phyloP scores from a whole-genome alignment of 2,888 invertebrate species.

The Aleiodes leptofemur region DNA sequence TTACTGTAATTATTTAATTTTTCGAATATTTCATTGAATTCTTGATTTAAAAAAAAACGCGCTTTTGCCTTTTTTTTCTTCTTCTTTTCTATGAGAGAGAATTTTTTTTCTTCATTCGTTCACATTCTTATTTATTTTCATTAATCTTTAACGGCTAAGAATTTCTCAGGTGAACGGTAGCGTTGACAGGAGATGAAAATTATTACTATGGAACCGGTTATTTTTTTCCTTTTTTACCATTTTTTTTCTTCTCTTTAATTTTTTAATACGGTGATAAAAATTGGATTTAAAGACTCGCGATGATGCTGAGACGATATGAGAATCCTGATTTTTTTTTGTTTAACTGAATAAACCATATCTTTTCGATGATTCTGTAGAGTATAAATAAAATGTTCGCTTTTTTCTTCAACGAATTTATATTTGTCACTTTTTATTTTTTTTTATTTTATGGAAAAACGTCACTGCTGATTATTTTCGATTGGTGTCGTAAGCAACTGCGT shows the following conservation, averaged over 20 bases:
- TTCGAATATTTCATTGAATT: not conserved
- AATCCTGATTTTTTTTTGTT: conserved; percentile 26
- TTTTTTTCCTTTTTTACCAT: not conserved
- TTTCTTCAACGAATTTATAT: not conserved
- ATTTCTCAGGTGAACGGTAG: conserved; percentile 44
- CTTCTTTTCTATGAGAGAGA: not conserved
- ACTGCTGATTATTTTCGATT: conserved; percentile 6
- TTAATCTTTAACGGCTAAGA: conserved; percentile 14
- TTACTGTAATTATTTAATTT: conserved; percentile 32
- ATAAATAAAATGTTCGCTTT: not conserved
- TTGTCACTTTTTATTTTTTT: not conserved
- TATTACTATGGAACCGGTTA: conserved; percentile 45
- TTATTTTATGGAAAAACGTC: conserved; percentile 1
- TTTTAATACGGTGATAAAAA: conserved; percentile 44
- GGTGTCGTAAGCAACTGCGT: conserved; percentile 2
- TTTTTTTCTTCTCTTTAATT: not conserved
- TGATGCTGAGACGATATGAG: conserved; percentile 21
- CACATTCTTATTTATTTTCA: not conserved
- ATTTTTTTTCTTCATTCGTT: not conserved
- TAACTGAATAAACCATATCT: conserved; percentile 7
- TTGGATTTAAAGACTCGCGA: conserved; percentile 43
- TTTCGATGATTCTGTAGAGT: not conserved
- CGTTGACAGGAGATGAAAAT: conserved; percentile 46
- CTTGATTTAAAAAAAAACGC: not conserved
- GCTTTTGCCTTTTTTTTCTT: too few species aligned